Base-by-base conservation (phyloP, 1,140 invertebrate genomes). In the Oscheius sp. region DNA sequence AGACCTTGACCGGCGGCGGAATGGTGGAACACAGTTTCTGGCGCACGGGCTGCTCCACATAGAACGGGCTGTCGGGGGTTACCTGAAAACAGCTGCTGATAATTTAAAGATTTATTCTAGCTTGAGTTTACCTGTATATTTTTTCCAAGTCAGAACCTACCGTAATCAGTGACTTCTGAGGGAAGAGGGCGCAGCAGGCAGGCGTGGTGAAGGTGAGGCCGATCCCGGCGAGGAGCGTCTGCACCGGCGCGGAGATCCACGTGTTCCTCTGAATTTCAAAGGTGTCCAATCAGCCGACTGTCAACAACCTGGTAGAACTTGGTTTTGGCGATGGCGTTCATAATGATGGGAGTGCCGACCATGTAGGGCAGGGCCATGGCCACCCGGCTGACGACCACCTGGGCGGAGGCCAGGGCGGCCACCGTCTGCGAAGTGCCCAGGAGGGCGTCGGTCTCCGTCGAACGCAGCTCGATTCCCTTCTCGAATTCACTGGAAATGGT, bases 351-450 rank as follows among this genome's bases (percentile, higher is more conserved):
- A 13, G 78, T 80, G 2, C n/a, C 42, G 34, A 82, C 88, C 92
- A 94, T 93, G 79, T 91, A 91, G 2, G 92, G 92, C 36, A 90
- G 85, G 1, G 92, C 93, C 94, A 97, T 97, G 10, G 90, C 82
- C 46, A 95, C 90, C 77, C 95, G 87, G 20, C 92, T 94, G 1
- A 95, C 77, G 20, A 92, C 90, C 1, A 97, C 95, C 73, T 92
- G 90, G 13, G 88, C 84, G 68, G 97, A 96, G 1, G 92, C 92
- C 73, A 88, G 87, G 36, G 86, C 85, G 0, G 92, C 92, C 0
- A 92, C 91, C 74, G 87, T 86, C 78, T 90, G 90, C 10, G 92
- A 91, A 36, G 49, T 76, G 20, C 86, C 70, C 2, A 73, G 87
- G 4, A 88, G 31, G 49, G 82, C 77, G 49, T 85, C 81, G 3